Base-by-base conservation (phyloP, 92 coral and sea anemone genomes). In the Zoanthus sociatus region DNA sequence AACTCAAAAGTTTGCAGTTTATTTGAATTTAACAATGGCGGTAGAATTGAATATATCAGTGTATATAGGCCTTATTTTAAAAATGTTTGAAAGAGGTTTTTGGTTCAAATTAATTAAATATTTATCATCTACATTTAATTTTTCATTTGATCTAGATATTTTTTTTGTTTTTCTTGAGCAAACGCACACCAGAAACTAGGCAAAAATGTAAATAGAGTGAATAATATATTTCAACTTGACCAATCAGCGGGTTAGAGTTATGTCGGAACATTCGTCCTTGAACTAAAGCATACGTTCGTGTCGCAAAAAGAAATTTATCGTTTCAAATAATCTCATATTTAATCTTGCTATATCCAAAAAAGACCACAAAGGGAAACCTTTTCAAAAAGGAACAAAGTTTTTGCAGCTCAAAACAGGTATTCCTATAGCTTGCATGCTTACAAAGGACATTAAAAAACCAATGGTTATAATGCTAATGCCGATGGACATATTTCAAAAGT, bases 171-270 rank as follows among this genome's bases (percentile, higher is more conserved):
- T 44, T 21, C 31, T 53, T 5, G 10, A 53, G 20, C 79, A 45
- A 66, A 51, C 47, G 46, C 67, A 53, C 13, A n/a, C 14, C 64
- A 76, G 31, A 75, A 51, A 51, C 79, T 58, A 76, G 51, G 13
- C 60, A 51, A 33, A 76, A 76, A 51, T 51, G 61, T 51, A 10
- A 77, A 54, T 9, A 77, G 15, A 7, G 15, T 4, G 26, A 55
- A 26, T 5, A 11, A 54, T 77, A 0, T 16, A 12, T 9, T 44
- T 30, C 6, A 6, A 31, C 46, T 69, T 54, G 44, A 26, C 82
- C 82, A 77, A 77, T 77, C 67, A 53, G 82, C 30, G 67, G 15
- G 8, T 7, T 16, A 55, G 21, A 31, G 46, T 30, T 21, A 54
- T 77, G 48, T 37, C 42, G 16, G 50, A 77, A 77, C 82, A 37